Evolutionary conservation across 2,888 invertebrate species (phyloP).

Genomic region (Ceramica pisi): DNA sequence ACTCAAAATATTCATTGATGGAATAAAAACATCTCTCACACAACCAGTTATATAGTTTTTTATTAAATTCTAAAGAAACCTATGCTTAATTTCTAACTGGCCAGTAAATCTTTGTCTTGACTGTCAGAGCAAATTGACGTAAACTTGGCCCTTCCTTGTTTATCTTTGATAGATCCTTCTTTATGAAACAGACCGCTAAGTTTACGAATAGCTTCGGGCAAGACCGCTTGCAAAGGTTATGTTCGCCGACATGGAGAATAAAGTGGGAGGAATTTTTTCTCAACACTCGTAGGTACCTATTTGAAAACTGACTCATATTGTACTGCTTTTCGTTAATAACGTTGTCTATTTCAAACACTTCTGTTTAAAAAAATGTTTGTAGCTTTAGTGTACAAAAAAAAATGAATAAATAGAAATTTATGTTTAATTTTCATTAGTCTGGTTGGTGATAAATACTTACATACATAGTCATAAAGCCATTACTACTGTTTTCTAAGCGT

Average conservation of each 20-base stretch:
- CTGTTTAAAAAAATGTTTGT: too few species aligned
- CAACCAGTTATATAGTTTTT: too few species aligned
- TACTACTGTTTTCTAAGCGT: too few species aligned
- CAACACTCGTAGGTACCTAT: too few species aligned
- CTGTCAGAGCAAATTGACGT: background rate
- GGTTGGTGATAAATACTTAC: background rate
- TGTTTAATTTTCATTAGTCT: background rate
- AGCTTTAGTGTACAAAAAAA: too few species aligned
- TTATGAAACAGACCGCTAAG: constrained; percentile 5
- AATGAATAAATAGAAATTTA: too few species aligned
- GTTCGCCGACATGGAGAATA: background rate
- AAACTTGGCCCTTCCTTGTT: constrained; percentile 2
- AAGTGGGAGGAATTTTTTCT: background rate
- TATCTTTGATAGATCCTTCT: constrained; percentile 5
- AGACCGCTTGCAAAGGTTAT: background rate
- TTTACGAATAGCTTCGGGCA: constrained; percentile 11
- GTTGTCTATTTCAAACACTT: too few species aligned
- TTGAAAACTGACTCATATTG: too few species aligned
- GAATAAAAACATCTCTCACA: too few species aligned
- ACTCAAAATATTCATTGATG: too few species aligned
- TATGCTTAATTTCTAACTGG: background rate
- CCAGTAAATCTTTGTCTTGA: background rate
- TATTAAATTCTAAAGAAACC: too few species aligned
- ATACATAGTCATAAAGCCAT: background rate
- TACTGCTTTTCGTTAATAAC: too few species aligned